Conservation (phyloP, 2,888 invertebrate genomes). For the Mythimna pallens region DNA sequence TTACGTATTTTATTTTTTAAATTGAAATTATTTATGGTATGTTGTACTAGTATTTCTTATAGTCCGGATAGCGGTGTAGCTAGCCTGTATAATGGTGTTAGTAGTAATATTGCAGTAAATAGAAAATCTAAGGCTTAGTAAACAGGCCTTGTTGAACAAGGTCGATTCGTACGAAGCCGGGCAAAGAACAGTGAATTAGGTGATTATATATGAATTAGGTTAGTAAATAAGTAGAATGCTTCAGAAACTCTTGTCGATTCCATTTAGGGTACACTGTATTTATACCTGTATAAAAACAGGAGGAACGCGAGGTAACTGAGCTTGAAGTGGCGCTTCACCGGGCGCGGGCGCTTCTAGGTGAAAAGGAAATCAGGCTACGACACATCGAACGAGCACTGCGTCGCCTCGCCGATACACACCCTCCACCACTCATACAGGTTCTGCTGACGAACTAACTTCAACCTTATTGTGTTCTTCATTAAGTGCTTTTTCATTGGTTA, state of each 20-base stretch:
- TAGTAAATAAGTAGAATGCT: neutral
- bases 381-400: conserved; percentile 95
- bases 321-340: conserved; percentile 96
- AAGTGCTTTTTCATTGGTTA: conserved; percentile 8
- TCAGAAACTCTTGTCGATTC: neutral
- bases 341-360: conserved; percentile 94
- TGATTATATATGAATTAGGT: neutral
- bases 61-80: neutral
- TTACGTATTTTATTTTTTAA: too few relatives aligned
- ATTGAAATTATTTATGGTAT: too few relatives aligned
- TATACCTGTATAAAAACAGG: conserved; percentile 82
- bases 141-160: neutral
- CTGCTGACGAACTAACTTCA: conserved; percentile 35
- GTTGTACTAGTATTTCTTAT: too few relatives aligned
- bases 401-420: conserved; percentile 87
- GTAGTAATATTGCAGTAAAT: neutral
- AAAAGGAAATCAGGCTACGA: conserved; percentile 95
- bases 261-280: neutral
- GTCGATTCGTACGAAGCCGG: neutral
- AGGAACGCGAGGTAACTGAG: conserved; percentile 95
- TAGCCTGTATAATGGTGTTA: neutral
- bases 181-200: too few relatives aligned
- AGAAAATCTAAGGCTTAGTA: neutral
- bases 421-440: conserved; percentile 80
- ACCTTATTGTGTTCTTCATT: neutral